Base-by-base conservation (phyloP, 2,888 invertebrate genomes). In the Volucella inanis region DNA sequence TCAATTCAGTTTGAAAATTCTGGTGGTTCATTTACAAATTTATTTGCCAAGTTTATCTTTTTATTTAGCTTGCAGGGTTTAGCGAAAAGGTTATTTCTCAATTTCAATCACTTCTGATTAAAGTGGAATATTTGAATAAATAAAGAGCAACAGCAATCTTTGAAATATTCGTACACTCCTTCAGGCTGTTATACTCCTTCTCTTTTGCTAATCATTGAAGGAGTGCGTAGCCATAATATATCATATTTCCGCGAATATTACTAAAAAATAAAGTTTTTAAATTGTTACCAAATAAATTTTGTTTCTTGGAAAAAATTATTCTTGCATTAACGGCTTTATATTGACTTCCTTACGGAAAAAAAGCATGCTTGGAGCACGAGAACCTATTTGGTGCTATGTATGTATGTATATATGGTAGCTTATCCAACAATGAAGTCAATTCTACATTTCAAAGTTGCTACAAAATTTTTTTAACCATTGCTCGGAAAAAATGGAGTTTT, bases 31-130 rank as follows among this genome's bases (percentile, higher is more conserved):
- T 70, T 75, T 75, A 38, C 39, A 41, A 57, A 68, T 75, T 74
- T 57, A 55, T 68, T 81, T 62, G 31, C 11, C n/a, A 64, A 50
- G 50, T 64, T 81, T 43, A 54, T 64, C 75, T 62, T 39, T 64
- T 80, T 67, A 68, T 47, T 14, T 8, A 2, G 14, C n/a, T 38
- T 45, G 31, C 12, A 62, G 61, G 57, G 59, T 57, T 62, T 39
- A 31, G 41, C 9, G 59, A 75, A 81, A 75, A 70, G 80, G 80
- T 75, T 81, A 75, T 64, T 75, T 64, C 50, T 45, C 75, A 70
- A 81, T 70, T 75, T 70, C 68, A 81, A 81, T 81, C 75, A 75
- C 62, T 81, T 57, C 57, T 81, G 80, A 81, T 81, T 81, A 81
- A 62, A 50, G 64, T 39, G 62, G 57, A 70, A 79, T 68, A 75